These are phyloP conservation scores for Argopecten irradians DNA, from an alignment of 1,140 invertebrate species.

Conservation along the genomic window DNA sequence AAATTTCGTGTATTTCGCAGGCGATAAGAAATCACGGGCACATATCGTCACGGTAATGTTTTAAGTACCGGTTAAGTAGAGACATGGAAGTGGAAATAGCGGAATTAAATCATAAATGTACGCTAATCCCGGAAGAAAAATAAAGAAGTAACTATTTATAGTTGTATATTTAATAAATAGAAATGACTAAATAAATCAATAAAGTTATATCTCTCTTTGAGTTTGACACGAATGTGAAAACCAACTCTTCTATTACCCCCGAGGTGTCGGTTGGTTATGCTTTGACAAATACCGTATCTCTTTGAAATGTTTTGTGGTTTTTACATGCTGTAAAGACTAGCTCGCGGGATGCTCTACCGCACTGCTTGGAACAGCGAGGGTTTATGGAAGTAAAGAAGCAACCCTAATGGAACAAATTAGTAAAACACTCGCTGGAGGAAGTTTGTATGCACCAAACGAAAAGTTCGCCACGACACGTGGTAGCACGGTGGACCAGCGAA, in stretches of 20 bases:
- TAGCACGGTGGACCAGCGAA: not conserved
- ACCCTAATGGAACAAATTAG: conserved; percentile 8
- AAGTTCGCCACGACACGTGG: not conserved
- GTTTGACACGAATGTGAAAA: not conserved
- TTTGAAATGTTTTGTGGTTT: conserved; percentile 17
- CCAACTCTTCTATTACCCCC: not conserved
- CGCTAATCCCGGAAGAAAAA: no score
- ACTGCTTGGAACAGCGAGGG: not conserved
- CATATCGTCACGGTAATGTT: no score
- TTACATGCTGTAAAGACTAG: not conserved
- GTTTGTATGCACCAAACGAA: not conserved
- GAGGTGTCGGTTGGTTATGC: not conserved
- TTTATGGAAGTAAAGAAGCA: not conserved
- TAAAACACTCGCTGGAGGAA: not conserved
- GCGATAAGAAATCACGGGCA: no score
- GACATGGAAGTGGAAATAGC: no score
- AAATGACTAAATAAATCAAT: no score
- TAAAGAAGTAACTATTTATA: no score
- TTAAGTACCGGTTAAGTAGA: no score
- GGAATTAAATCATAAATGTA: no score
- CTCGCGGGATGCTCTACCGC: not conserved
- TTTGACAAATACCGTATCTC: conserved; percentile 9
- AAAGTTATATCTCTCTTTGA: no score
- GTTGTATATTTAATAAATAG: no score
- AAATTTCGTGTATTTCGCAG: no score